Evolutionary conservation across 2,888 invertebrate species (phyloP).

Genomic region (Cartodere bifasciata): DNA sequence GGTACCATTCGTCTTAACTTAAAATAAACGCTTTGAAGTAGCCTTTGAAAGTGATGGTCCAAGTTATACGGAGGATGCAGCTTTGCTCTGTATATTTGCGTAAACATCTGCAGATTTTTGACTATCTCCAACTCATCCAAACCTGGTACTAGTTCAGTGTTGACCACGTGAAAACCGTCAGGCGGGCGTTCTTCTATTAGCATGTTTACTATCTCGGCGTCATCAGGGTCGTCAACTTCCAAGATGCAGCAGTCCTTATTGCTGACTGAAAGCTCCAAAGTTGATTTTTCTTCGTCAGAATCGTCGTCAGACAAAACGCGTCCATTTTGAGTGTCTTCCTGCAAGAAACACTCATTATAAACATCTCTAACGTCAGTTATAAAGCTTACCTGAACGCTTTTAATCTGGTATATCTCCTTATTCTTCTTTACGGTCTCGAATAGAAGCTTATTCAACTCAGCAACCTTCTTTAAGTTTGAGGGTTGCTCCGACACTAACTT

Average conservation of each 20-base stretch:
- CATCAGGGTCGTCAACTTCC: constrained; percentile 76
- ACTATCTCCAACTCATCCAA: constrained; percentile 53
- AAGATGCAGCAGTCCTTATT: constrained; percentile 71
- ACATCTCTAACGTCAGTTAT: constrained; percentile 2
- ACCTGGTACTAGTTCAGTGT: constrained; percentile 65
- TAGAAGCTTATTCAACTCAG: constrained; percentile 56
- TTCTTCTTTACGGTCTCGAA: constrained; percentile 59
- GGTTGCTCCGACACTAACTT: constrained; percentile 55
- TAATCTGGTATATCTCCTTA: constrained; percentile 55
- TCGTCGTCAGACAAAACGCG: constrained; percentile 46
- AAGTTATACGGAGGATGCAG: constrained; percentile 38
- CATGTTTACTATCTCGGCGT: constrained; percentile 60
- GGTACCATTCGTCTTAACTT: constrained; percentile 81
- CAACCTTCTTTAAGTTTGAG: constrained; percentile 50
- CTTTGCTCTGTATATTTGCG: constrained; percentile 66
- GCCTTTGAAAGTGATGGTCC: constrained; percentile 41
- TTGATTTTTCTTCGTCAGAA: constrained; percentile 53
- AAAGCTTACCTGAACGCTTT: constrained; percentile 20
- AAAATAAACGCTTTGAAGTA: constrained; percentile 69
- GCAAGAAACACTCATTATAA: constrained; percentile 13
- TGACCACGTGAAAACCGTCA: constrained; percentile 65
- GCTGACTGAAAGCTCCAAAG: constrained; percentile 55
- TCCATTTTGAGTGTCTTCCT: constrained; percentile 29
- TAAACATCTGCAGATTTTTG: constrained; percentile 68
- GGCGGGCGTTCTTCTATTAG: constrained; percentile 64